A percentile compares a stretch with the other conserved stretches of the same genome.
Conservation (phyloP, 2,113 vertebrate species). For the Silurus asotus region DNA sequence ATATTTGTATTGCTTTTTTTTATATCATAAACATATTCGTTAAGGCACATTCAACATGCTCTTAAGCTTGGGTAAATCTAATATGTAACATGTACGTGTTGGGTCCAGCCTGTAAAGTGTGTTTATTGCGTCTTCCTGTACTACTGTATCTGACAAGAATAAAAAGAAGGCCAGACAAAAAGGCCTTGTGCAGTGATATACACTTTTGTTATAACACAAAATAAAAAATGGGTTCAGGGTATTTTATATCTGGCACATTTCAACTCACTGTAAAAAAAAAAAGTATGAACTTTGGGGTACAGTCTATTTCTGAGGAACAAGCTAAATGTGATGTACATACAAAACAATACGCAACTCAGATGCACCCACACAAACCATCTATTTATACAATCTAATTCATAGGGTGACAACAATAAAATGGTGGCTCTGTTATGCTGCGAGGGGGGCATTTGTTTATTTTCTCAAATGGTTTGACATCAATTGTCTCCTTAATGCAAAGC, state of each 20-base stretch:
- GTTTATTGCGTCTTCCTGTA: slow-evolving; percentile 68
- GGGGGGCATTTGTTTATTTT: neutral
- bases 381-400: neutral
- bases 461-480: neutral
- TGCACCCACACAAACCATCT: neutral
- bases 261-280: neutral
- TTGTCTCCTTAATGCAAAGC: neutral
- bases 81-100: slow-evolving; percentile 30
- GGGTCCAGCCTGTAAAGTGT: slow-evolving; percentile 60
- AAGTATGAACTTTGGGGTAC: neutral
- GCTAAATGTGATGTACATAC: neutral
- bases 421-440: neutral
- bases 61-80: slow-evolving; percentile 36
- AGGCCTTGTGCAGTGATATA: slow-evolving; percentile 24
- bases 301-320: neutral
- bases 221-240: neutral
- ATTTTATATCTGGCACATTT: neutral
- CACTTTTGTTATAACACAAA: slow-evolving; percentile 2
- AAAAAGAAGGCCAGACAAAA: slow-evolving; percentile 54
- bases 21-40: slow-evolving; percentile 29
- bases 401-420: neutral
- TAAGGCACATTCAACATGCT: slow-evolving; percentile 19
- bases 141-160: slow-evolving; percentile 67
- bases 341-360: neutral
- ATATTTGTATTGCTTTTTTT: slow-evolving; percentile 38